Percentiles rank a stretch among this genome's conserved stretches.
Evolutionary conservation across 2,797 vertebrate genomes (phyloP).

Genomic region (Garrulus glandarius): DNA sequence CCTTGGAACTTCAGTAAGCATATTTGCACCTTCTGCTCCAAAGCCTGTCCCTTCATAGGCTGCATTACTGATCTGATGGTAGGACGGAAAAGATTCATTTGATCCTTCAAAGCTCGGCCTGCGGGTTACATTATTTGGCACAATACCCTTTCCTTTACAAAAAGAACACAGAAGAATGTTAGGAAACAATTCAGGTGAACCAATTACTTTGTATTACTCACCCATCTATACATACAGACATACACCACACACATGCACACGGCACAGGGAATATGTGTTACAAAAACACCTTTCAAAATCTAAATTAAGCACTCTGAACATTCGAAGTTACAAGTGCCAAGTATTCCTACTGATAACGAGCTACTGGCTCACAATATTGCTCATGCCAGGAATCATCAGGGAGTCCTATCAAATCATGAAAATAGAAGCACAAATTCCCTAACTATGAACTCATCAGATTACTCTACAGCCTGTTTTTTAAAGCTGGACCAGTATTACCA

Average conservation of each 20-base stretch:
- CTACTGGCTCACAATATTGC: not conserved
- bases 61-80: conserved; percentile 84
- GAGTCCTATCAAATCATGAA: conserved; percentile 27
- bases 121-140: conserved; percentile 80
- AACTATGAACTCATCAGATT: conserved; percentile 28
- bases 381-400: conserved; percentile 14
- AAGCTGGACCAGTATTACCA: not conserved
- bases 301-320: not conserved
- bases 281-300: not conserved
- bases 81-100: conserved; percentile 85
- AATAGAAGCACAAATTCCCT: conserved; percentile 47
- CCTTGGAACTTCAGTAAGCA: conserved; percentile 82
- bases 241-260: not conserved
- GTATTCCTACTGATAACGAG: not conserved
- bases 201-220: not conserved
- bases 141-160: conserved; percentile 80
- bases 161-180: conserved; percentile 38
- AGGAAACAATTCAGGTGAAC: conserved; percentile 21
- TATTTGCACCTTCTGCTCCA: conserved; percentile 76
- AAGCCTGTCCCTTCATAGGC: conserved; percentile 86
- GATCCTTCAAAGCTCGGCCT: conserved; percentile 85
- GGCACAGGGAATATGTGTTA: not conserved
- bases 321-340: conserved; percentile 1
- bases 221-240: not conserved
- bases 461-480: not conserved